Conservation (phyloP, 2,888 invertebrate genomes). For the Thysanoteuthis rhombus region DNA sequence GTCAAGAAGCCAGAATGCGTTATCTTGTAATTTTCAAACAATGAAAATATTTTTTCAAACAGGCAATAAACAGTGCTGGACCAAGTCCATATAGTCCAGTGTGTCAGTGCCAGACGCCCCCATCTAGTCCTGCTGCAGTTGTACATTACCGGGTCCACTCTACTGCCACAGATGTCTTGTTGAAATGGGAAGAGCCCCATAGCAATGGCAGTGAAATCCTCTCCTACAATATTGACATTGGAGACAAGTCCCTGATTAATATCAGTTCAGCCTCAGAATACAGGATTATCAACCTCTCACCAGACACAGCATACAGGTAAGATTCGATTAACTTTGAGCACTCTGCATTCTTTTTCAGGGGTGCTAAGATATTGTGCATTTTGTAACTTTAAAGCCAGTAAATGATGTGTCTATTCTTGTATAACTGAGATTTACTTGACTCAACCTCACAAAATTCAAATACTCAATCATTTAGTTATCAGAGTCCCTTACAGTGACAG, state of each 20-base stretch:
- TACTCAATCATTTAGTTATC: too few species aligned
- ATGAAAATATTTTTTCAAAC: slow-evolving; percentile 48
- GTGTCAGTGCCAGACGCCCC: slow-evolving; percentile 78
- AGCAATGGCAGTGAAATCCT: slow-evolving; percentile 81
- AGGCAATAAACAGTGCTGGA: slow-evolving; percentile 86
- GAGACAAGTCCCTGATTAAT: slow-evolving; percentile 55
- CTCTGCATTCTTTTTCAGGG: too few species aligned
- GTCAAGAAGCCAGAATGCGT: too few species aligned
- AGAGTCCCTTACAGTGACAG: too few species aligned
- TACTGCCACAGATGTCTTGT: slow-evolving; percentile 73
- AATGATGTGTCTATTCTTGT: too few species aligned
- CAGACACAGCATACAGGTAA: slow-evolving; percentile 81
- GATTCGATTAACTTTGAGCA: background rate
- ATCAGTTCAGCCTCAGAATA: slow-evolving; percentile 67
- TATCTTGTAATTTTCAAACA: too few species aligned
- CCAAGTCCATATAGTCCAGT: slow-evolving; percentile 78
- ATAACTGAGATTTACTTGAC: too few species aligned
- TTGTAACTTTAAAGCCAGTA: too few species aligned
- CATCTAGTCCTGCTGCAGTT: slow-evolving; percentile 82
- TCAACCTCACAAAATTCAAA: too few species aligned
- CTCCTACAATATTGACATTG: slow-evolving; percentile 81
- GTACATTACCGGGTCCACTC: slow-evolving; percentile 68
- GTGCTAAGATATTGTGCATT: too few species aligned
- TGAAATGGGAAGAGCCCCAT: slow-evolving; percentile 81
- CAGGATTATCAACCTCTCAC: slow-evolving; percentile 77